phyloP scores from a whole-genome alignment of 2,113 vertebrate species.

The Otus sunia region DNA sequence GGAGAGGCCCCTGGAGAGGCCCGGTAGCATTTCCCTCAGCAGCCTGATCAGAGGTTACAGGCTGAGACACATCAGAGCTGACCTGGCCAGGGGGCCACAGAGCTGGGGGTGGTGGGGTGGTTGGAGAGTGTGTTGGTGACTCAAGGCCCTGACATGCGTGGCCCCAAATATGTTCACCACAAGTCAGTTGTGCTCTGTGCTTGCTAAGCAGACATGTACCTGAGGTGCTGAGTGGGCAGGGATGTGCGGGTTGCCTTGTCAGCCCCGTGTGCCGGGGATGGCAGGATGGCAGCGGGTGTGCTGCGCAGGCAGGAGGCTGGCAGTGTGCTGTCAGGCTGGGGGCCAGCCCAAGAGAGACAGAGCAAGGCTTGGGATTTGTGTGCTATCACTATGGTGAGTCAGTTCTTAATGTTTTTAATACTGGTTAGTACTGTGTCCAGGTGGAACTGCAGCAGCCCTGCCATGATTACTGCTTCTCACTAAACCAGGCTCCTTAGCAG shows the following conservation, averaged over 20 bases:
- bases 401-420: not conserved
- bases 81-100: accelerated
- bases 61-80: not conserved
- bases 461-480: not conserved
- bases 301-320: not conserved
- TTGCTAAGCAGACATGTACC: not conserved
- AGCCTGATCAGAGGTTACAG: not conserved
- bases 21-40: not conserved
- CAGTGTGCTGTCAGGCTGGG: accelerated
- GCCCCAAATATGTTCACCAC: accelerated
- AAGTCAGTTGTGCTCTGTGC: accelerated
- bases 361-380: accelerated
- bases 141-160: accelerated
- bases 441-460: not conserved
- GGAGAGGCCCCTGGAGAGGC: no score
- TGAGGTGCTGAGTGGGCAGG: accelerated
- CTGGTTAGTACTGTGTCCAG: not conserved
- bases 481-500: not conserved
- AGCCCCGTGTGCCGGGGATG: accelerated
- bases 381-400: not conserved
- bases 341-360: accelerated
- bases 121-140: not conserved
- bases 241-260: not conserved
- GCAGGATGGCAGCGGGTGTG: accelerated
- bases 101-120: not conserved